These are phyloP conservation scores for Tetropium fuscum DNA, from an alignment of 2,888 invertebrate species.

Conservation along the genomic window DNA sequence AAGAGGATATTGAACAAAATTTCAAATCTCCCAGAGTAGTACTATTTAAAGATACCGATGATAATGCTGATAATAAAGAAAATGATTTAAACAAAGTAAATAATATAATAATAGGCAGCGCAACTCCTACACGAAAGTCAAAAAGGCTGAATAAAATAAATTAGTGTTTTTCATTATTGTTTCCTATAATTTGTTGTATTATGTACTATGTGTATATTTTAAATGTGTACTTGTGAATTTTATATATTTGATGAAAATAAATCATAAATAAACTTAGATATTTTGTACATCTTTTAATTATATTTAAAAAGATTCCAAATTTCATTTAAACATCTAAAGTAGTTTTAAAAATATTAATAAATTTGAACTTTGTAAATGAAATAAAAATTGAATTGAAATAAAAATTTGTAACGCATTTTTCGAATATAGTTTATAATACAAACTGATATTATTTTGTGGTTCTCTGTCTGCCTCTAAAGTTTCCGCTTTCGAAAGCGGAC, in stretches of 20 bases:
- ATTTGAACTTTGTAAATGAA: no score
- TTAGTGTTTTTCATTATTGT: neutral
- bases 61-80: constrained; percentile 31
- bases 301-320: no score
- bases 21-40: neutral
- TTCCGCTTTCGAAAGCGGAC: no score
- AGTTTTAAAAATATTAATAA: no score
- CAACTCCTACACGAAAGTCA: constrained; percentile 27
- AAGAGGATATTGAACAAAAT: constrained; percentile 5
- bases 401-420: no score
- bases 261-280: neutral
- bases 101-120: constrained; percentile 5
- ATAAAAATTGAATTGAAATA: no score
- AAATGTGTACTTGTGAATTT: neutral
- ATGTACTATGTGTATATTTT: neutral
- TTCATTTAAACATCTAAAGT: no score
- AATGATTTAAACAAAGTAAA: constrained; percentile 18
- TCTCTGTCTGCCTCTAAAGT: no score
- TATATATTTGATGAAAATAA: constrained; percentile 1
- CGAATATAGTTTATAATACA: no score
- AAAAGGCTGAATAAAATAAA: constrained; percentile 22
- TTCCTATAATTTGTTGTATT: neutral
- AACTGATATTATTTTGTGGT: no score
- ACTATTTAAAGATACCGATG: neutral
- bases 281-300: no score